Conservation (phyloP, 2,113 vertebrate species). For the Scortum barcoo region DNA sequence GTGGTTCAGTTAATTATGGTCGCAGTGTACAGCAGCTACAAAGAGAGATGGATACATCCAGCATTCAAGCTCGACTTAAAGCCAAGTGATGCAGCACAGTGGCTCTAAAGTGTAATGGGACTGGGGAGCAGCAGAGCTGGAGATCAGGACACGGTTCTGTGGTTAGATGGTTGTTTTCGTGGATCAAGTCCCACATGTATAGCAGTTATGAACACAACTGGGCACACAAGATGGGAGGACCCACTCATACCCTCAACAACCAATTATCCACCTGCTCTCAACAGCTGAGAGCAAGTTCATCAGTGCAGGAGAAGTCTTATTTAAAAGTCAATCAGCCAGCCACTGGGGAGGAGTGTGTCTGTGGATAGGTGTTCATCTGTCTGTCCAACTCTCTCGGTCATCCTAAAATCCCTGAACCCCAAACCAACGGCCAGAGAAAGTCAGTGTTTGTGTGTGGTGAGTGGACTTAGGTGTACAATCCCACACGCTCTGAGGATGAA, state of each 20-base stretch:
- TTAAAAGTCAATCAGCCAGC: conserved; percentile 70
- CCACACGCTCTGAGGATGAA: background rate
- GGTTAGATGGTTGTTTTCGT: conserved; percentile 51
- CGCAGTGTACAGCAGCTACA: conserved; percentile 41
- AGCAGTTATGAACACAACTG: conserved; percentile 56
- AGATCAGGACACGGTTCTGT: conserved; percentile 61
- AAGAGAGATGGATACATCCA: conserved; percentile 26
- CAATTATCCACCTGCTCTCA: conserved; percentile 73
- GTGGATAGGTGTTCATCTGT: conserved; percentile 42
- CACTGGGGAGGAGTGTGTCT: conserved; percentile 42
- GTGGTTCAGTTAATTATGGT: conserved; percentile 59
- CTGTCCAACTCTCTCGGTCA: conserved; percentile 16
- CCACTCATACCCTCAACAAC: conserved; percentile 46
- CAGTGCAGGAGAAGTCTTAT: conserved; percentile 52
- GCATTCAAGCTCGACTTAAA: conserved; percentile 48
- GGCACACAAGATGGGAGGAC: conserved; percentile 36
- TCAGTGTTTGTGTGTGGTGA: conserved; percentile 28
- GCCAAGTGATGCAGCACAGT: conserved; percentile 39
- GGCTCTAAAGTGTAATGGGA: conserved; percentile 50
- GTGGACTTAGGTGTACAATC: background rate
- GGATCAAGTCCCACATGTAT: conserved; percentile 52
- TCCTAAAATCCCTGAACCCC: conserved; percentile 6
- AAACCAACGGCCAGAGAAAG: conserved; percentile 14
- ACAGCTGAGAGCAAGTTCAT: conserved; percentile 70
- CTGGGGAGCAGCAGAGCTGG: conserved; percentile 38